Evolutionary conservation across 2,888 invertebrate genomes (phyloP).

Genomic region (Stenotaenia linearis): DNA sequence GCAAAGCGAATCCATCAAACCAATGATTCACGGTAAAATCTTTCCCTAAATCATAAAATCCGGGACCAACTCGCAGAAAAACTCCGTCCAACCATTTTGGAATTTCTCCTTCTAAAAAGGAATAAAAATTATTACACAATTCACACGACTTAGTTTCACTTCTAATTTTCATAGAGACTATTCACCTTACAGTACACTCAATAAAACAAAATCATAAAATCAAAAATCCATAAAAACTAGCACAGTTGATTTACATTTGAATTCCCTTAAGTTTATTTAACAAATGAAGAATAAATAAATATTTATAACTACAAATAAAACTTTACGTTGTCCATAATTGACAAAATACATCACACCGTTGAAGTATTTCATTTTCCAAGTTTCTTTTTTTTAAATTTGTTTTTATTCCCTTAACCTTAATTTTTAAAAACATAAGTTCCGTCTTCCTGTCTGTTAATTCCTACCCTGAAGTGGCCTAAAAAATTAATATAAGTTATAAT

Average conservation of each 20-base stretch:
- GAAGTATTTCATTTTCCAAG: neutral
- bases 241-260: too few species aligned
- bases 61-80: slow-evolving; percentile 46
- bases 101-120: slow-evolving; percentile 36
- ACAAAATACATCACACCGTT: too few species aligned
- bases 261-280: too few species aligned
- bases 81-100: slow-evolving; percentile 43
- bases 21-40: slow-evolving; percentile 43
- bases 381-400: neutral
- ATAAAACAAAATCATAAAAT: too few species aligned
- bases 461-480: neutral
- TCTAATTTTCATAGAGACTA: too few species aligned
- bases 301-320: neutral
- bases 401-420: neutral
- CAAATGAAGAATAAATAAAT: too few species aligned
- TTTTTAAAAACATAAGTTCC: neutral
- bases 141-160: neutral
- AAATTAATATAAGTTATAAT: neutral
- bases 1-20: slow-evolving; percentile 45
- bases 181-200: neutral
- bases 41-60: slow-evolving; percentile 43
- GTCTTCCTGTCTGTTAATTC: neutral
- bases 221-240: too few species aligned
- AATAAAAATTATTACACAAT: neutral
- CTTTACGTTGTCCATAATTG: neutral